phyloP scores from a whole-genome alignment of 2,113 vertebrate genomes.

The Chlorodrepanis virens region DNA sequence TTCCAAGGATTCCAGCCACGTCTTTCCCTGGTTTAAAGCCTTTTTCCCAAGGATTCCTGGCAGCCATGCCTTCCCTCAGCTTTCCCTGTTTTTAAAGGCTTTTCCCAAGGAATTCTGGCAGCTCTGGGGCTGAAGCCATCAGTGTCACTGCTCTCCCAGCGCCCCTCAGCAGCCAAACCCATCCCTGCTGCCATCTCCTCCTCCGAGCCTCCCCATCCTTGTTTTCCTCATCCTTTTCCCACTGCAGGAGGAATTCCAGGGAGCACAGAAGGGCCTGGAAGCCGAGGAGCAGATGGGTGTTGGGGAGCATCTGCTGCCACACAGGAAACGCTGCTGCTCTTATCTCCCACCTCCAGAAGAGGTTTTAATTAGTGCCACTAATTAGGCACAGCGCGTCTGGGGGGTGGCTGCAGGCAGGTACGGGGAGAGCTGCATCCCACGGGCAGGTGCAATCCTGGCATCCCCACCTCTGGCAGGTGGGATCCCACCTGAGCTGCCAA shows the following conservation, averaged over 20 bases:
- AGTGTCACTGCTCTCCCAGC: rapidly evolving
- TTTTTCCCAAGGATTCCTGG: neutral
- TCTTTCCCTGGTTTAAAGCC: rapidly evolving
- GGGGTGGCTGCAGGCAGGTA: neutral
- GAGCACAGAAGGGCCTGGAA: neutral
- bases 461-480: neutral
- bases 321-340: neutral
- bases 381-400: slow-evolving; percentile 5
- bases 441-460: neutral
- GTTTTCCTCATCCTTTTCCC: rapidly evolving
- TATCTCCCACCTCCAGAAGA: neutral
- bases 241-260: neutral
- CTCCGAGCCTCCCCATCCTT: neutral
- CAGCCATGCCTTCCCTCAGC: rapidly evolving
- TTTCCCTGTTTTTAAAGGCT: neutral
- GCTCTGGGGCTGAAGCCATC: neutral
- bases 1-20: neutral
- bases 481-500: neutral
- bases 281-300: neutral
- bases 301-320: neutral
- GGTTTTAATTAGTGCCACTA: slow-evolving; percentile 7
- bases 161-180: neutral
- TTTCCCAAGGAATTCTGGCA: neutral
- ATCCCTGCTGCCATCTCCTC: neutral
- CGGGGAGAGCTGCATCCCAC: neutral